A percentile compares a stretch with the other conserved stretches of the same genome.
Conservation (phyloP, 2,888 invertebrate species). For the Thecophora atra region DNA sequence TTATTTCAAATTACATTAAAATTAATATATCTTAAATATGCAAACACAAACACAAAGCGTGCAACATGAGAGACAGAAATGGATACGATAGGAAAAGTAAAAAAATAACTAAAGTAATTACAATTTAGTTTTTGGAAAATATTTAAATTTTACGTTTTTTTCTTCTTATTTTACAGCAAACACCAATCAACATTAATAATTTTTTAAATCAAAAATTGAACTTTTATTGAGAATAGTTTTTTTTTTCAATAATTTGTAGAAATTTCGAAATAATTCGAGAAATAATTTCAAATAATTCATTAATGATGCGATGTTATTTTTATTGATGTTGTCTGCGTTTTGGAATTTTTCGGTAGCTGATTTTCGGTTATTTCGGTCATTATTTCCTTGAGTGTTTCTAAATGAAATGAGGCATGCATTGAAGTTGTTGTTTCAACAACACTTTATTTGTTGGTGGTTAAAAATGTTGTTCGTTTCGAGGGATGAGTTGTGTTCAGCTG, state of each 20-base stretch:
- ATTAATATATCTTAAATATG: conserved; percentile 30
- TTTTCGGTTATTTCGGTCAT: neutral
- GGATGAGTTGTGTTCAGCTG: too few relatives aligned
- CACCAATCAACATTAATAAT: neutral
- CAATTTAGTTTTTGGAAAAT: too few relatives aligned
- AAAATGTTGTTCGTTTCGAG: neutral
- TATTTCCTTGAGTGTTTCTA: neutral
- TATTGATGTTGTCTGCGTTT: conserved; percentile 1
- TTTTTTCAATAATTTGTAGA: neutral
- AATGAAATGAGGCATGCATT: neutral
- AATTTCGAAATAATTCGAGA: too few relatives aligned
- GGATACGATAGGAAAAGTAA: neutral
- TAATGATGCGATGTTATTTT: conserved; percentile 23
- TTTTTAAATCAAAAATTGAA: neutral
- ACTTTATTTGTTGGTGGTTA: neutral
- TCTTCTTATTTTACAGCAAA: too few relatives aligned
- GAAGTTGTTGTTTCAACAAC: neutral
- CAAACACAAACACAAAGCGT: conserved; percentile 59
- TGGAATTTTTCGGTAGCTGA: conserved; percentile 13
- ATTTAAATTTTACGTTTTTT: too few relatives aligned
- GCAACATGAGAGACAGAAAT: conserved; percentile 54
- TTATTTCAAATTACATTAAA: conserved; percentile 21
- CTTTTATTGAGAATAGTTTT: neutral
- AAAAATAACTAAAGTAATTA: too few relatives aligned
- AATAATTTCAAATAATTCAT: too few relatives aligned